These are phyloP conservation scores for Platichthys stellatus DNA, from an alignment of 2,113 vertebrate species.

Conservation along the genomic window DNA sequence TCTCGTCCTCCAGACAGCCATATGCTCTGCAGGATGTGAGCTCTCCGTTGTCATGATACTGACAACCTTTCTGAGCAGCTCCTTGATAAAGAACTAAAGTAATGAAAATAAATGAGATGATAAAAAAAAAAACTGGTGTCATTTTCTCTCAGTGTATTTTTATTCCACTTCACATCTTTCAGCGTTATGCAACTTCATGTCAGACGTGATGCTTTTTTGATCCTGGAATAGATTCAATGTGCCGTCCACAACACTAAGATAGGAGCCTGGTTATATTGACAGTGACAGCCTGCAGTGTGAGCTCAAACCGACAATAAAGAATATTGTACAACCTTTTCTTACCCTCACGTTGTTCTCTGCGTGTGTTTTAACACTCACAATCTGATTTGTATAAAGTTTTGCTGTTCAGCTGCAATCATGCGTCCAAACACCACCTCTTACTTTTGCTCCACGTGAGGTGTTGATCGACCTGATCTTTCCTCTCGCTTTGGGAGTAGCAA, in stretches of 20 bases:
- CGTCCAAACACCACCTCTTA: slow-evolving; percentile 3
- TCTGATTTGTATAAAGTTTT: background rate
- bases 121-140: background rate
- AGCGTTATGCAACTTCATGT: background rate
- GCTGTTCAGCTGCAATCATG: background rate
- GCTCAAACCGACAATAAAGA: background rate
- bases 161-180: slow-evolving; percentile 1
- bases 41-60: background rate
- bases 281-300: background rate
- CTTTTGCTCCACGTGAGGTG: slow-evolving; percentile 36
- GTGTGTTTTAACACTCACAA: background rate
- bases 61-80: background rate
- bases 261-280: background rate
- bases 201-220: slow-evolving; percentile 9
- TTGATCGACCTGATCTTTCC: slow-evolving; percentile 27
- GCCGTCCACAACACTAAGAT: background rate
- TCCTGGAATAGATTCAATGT: slow-evolving; percentile 39
- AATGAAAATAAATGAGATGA: background rate
- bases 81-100: slow-evolving; percentile 4
- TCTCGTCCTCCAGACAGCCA: background rate
- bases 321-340: background rate
- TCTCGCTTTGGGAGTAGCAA: slow-evolving; percentile 34
- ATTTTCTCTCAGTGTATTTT: slow-evolving; percentile 37
- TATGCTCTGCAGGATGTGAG: background rate
- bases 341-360: background rate